Evolutionary conservation across 1,140 invertebrate genomes (phyloP).

Genomic region (Asobara japonica): DNA sequence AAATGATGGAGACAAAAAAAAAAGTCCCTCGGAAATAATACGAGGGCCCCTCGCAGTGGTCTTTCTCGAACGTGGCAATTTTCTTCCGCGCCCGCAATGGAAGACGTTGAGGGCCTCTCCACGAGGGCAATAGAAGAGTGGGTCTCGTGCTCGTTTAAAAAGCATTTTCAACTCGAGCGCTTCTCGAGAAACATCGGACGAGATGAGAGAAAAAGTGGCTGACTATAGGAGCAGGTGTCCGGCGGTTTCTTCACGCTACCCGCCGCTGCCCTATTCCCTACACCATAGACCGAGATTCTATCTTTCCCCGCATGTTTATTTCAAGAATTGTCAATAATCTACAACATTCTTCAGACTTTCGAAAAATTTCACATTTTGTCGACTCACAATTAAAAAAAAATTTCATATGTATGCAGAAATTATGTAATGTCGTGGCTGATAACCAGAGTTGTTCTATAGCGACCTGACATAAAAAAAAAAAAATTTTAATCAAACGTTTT

Average conservation of each 20-base stretch:
- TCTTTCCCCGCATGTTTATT: too few species aligned
- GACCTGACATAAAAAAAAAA: too few species aligned
- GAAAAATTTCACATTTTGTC: too few species aligned
- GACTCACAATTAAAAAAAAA: too few species aligned
- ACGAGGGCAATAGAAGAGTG: not conserved
- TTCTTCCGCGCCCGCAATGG: slow-evolving; percentile 30
- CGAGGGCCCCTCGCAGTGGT: slow-evolving; percentile 8
- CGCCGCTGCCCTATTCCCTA: not conserved
- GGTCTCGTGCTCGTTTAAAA: slow-evolving; percentile 29
- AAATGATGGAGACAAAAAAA: slow-evolving; percentile 32
- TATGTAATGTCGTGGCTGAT: too few species aligned
- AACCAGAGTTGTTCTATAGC: too few species aligned
- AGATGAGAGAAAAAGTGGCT: not conserved
- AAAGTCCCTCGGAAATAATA: slow-evolving; percentile 6
- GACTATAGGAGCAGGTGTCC: slow-evolving; percentile 33
- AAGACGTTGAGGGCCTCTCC: not conserved
- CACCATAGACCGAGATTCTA: too few species aligned
- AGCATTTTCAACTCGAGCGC: slow-evolving; percentile 31
- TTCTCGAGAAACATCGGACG: not conserved
- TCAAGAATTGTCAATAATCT: too few species aligned
- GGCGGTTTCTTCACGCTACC: slow-evolving; percentile 4
- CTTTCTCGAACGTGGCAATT: slow-evolving; percentile 31
- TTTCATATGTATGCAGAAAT: too few species aligned
- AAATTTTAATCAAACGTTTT: too few species aligned
- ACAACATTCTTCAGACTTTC: not conserved